Conservation (phyloP, 2,797 vertebrate genomes). For the Spinus olivaceus region DNA sequence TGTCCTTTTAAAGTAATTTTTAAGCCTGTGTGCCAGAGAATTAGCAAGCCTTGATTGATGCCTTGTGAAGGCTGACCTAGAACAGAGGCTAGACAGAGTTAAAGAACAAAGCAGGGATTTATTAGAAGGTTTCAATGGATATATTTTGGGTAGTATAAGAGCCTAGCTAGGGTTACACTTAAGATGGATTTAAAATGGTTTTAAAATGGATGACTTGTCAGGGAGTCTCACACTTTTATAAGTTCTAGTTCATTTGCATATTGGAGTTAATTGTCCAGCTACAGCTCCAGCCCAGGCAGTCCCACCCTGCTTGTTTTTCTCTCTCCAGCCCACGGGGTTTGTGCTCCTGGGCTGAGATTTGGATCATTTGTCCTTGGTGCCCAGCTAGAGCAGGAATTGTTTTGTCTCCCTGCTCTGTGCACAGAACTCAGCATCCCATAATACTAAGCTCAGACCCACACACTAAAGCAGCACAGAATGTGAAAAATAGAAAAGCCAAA, state of each 20-base stretch:
- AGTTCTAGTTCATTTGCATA: not conserved
- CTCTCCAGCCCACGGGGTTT: not conserved
- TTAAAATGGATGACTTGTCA: fast-evolving
- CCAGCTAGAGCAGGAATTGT: not conserved
- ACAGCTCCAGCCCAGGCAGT: fast-evolving
- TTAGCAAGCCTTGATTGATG: not conserved
- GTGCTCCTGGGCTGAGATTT: too few species aligned
- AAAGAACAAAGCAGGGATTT: not conserved
- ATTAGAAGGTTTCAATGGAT: not conserved
- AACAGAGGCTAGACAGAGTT: not conserved
- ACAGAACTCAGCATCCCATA: not conserved
- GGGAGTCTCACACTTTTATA: not conserved
- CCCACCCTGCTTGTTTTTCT: not conserved
- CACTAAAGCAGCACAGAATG: not conserved
- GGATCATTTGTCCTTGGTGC: not conserved
- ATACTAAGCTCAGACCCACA: not conserved
- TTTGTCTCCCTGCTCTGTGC: not conserved
- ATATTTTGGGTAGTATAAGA: too few species aligned
- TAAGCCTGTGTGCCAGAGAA: not conserved
- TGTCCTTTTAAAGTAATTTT: not conserved
- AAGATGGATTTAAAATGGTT: not conserved
- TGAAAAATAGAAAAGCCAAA: not conserved
- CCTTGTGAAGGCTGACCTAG: not conserved
- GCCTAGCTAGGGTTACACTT: too few species aligned
- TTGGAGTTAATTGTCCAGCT: not conserved